phyloP scores from a whole-genome alignment of 2,888 invertebrate genomes.

The Protula sp. region DNA sequence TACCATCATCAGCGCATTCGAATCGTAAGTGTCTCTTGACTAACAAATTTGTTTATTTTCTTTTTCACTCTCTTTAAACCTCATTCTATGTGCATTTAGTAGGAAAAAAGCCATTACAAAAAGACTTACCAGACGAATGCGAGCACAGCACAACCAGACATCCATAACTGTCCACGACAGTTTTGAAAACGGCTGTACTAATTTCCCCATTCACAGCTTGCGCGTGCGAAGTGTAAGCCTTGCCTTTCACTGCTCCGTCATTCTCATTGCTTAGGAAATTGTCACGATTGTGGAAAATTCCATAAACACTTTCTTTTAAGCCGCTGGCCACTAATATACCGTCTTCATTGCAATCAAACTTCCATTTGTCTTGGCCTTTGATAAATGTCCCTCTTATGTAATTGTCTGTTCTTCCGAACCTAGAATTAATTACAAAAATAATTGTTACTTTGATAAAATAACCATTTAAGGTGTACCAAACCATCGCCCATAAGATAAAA shows the following conservation, averaged over 20 bases:
- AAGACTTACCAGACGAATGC: slow-evolving; percentile 29
- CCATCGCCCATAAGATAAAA: no score
- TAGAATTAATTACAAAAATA: no score
- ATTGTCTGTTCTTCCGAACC: background rate
- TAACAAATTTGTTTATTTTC: no score
- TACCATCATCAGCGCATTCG: no score
- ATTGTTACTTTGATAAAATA: no score
- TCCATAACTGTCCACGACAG: slow-evolving; percentile 14
- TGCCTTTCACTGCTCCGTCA: background rate
- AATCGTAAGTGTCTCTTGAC: no score
- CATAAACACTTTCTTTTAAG: slow-evolving; percentile 20
- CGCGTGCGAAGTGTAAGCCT: background rate
- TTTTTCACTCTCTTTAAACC: no score
- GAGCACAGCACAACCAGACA: slow-evolving; percentile 31
- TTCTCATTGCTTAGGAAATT: background rate
- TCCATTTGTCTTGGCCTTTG: slow-evolving; percentile 32
- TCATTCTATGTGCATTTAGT: no score
- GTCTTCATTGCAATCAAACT: slow-evolving; percentile 16
- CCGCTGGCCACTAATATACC: slow-evolving; percentile 21
- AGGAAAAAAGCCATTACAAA: no score
- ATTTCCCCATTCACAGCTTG: slow-evolving; percentile 25
- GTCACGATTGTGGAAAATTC: slow-evolving; percentile 30
- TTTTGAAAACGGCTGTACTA: slow-evolving; percentile 12
- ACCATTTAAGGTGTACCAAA: no score
- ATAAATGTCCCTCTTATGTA: background rate